Evolutionary conservation across 2,113 vertebrate species (phyloP), one percentile per base, ranked within the genome.

Genomic region (Puntigrus tetrazona): DNA sequence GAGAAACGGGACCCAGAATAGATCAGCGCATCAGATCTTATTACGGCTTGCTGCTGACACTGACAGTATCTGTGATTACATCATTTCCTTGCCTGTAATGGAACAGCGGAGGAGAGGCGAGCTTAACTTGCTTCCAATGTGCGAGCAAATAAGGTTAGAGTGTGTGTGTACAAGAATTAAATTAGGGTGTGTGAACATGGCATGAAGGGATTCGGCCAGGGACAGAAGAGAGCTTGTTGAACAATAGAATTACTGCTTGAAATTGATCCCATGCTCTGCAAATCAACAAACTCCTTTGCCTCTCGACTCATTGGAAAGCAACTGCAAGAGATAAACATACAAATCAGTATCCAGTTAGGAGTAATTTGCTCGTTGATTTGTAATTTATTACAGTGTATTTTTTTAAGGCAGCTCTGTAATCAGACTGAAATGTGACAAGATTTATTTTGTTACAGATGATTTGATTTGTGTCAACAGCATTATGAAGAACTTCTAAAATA

Each of bases 141-240:
- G 63, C 69, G 76, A 36, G 61, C 63, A 86, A 86, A 86, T 69
- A 70, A 81, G 87, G 83, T 84, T 86, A 84, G 59, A 45, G 36
- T 22, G 55, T 65, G 52, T 61, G 78, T 80, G n/a, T 65, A 80
- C 22, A 43, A 61, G 36, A 61, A 63, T 79, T 10, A 16, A 29
- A 79, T 63, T 41, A 65, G 57, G 16, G 34, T 27, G n/a, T 20
- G 77, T 41, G 77, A 63, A 43, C 55, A 43, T 27, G 14, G 55
- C 77, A 61, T 18, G 36, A 43, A 29, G 7, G 3, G 34, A 16
- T 59, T 61, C 76, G 14, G 75, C n/a, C 75, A 38, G 31, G 20
- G 50, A 78, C 76, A 27, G 27, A 18, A 41, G n/a, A 25, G 75
- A 4, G 13, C 55, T 61, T 43, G 3, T 18, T 77, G 47, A 77